Conservation (phyloP, 2,888 invertebrate species). For the Drosophila siamana region DNA sequence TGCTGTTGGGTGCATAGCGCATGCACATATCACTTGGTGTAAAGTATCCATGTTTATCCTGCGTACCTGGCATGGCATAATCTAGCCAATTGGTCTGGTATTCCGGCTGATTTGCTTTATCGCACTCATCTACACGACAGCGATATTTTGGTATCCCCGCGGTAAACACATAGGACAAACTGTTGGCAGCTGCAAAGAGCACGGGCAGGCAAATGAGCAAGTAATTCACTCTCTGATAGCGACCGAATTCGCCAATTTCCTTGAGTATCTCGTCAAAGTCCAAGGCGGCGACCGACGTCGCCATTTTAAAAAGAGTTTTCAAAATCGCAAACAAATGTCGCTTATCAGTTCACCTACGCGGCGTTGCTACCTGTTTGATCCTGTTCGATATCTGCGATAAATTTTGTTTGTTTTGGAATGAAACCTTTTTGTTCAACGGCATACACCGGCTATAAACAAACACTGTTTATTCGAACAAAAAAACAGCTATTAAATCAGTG, state of each 20-base stretch:
- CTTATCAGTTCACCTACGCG: background rate
- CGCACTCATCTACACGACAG: constrained; percentile 87
- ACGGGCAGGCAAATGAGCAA: constrained; percentile 87
- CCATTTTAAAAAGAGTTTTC: constrained; percentile 25
- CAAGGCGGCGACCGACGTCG: constrained; percentile 79
- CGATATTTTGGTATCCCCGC: constrained; percentile 88
- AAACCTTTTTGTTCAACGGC: background rate
- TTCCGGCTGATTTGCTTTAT: constrained; percentile 71
- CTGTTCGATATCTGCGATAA: constrained; percentile 1
- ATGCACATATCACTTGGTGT: constrained; percentile 79
- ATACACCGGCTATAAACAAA: background rate
- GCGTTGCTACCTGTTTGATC: background rate
- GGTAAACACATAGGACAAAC: constrained; percentile 88
- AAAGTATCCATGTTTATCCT: constrained; percentile 75
- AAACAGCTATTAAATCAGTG: background rate
- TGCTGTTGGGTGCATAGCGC: constrained; percentile 70
- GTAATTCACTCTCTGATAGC: constrained; percentile 87
- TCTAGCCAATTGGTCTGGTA: constrained; percentile 85
- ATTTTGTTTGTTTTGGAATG: too few species aligned
- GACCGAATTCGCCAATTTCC: constrained; percentile 88
- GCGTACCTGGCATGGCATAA: constrained; percentile 86
- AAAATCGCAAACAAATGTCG: constrained; percentile 12
- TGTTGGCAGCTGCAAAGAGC: constrained; percentile 88
- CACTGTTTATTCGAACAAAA: background rate
- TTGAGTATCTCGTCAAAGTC: constrained; percentile 88